Evolutionary conservation across 2,888 invertebrate genomes (phyloP).

Genomic region (Nomada goodeniana): DNA sequence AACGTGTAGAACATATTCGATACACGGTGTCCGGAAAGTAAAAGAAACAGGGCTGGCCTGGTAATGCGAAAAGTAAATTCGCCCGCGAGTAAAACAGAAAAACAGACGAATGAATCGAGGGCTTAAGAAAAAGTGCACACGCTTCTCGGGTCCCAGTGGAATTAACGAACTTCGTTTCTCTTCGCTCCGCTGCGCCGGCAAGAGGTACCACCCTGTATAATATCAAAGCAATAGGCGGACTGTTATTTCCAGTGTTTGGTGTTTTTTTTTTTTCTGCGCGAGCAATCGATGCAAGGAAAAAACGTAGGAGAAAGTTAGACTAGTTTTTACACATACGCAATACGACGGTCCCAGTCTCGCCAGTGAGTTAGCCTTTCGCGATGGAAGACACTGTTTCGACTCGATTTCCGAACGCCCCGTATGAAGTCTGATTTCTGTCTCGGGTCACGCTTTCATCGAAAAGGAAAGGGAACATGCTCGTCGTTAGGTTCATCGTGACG

Average conservation of each 20-base stretch:
- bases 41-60: no score
- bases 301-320: constrained; percentile 17
- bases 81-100: neutral
- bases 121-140: no score
- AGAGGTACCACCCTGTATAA: no score
- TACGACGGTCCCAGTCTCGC: neutral
- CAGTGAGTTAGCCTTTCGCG: neutral
- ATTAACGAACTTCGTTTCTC: no score
- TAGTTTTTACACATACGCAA: constrained; percentile 9
- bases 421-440: constrained; percentile 4
- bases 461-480: constrained; percentile 21
- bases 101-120: neutral
- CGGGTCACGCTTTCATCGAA: constrained; percentile 19
- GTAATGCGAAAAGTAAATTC: no score
- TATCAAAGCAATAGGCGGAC: no score
- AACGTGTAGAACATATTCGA: constrained; percentile 15
- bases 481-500: constrained; percentile 1
- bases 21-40: neutral
- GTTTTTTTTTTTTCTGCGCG: neutral
- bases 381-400: neutral
- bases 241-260: neutral
- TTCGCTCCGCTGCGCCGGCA: no score
- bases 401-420: neutral
- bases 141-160: no score
- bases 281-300: neutral